Evolutionary conservation across 1,140 invertebrate genomes (phyloP).

Genomic region (Palaemon carinicauda): DNA sequence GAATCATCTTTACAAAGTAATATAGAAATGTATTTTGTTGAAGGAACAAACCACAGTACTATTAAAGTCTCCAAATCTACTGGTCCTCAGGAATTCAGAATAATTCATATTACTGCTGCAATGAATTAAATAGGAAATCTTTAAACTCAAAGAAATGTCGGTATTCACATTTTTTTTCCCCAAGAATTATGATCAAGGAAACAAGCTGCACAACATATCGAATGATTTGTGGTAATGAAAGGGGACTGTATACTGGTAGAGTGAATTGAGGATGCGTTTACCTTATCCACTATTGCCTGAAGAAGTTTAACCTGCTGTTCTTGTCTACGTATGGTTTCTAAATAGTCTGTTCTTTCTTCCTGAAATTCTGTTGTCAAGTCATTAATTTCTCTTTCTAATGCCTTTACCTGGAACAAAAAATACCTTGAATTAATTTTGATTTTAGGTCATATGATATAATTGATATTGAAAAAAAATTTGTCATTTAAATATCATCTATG

Average conservation of each 20-base stretch:
- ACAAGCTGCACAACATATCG: too few species aligned
- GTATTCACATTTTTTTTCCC: too few species aligned
- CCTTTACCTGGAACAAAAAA: conserved; percentile 67
- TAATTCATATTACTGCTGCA: too few species aligned
- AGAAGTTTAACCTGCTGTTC: conserved; percentile 77
- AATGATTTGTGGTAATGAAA: background rate
- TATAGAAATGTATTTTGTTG: too few species aligned
- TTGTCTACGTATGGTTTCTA: conserved; percentile 83
- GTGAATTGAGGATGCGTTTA: background rate
- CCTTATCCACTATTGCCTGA: conserved; percentile 73
- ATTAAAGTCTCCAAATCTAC: too few species aligned
- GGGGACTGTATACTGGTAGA: background rate
- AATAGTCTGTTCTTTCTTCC: conserved; percentile 81
- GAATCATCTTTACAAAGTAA: too few species aligned
- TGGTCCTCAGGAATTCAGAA: too few species aligned
- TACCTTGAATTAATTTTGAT: background rate
- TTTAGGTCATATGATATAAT: background rate
- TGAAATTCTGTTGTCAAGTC: conserved; percentile 88
- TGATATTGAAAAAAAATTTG: background rate
- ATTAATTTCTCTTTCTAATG: conserved; percentile 76
- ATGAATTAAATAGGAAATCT: too few species aligned
- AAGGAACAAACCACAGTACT: too few species aligned
- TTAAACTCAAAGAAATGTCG: too few species aligned
- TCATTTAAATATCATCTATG: too few species aligned
- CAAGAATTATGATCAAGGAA: too few species aligned